A percentile compares a stretch with the other conserved stretches of the same genome.
Evolutionary conservation across 2,888 invertebrate species (phyloP).

Genomic region (Ceriagrion tenellum): DNA sequence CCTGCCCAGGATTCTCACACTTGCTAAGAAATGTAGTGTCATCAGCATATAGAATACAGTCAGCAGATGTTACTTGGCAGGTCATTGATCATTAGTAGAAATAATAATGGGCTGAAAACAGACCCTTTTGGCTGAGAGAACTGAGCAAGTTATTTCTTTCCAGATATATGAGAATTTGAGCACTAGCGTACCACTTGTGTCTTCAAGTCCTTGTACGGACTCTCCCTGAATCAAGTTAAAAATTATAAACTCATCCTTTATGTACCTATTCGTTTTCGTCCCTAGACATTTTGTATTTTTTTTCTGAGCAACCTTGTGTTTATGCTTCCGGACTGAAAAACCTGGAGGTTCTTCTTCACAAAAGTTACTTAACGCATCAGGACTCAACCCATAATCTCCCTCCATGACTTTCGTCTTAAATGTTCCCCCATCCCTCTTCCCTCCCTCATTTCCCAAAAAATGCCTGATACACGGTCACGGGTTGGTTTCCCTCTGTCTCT

Average conservation of each 20-base stretch:
- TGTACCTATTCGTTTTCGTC: not conserved
- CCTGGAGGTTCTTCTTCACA: not conserved
- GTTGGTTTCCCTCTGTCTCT: not conserved
- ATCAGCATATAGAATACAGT: too few species aligned
- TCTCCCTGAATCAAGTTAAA: not conserved
- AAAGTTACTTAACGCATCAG: not conserved
- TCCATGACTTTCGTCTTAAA: conserved; percentile 22
- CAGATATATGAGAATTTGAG: too few species aligned
- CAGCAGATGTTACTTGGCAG: too few species aligned
- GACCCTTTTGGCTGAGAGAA: too few species aligned
- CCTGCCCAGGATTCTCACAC: too few species aligned
- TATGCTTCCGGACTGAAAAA: not conserved
- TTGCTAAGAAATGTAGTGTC: too few species aligned
- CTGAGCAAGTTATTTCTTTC: too few species aligned
- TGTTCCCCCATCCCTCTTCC: too few species aligned
- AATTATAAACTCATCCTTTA: not conserved
- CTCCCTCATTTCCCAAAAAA: too few species aligned
- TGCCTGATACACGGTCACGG: not conserved
- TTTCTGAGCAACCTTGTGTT: not conserved
- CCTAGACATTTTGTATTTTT: not conserved
- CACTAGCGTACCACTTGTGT: too few species aligned
- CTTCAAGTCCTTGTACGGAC: not conserved
- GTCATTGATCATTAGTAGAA: too few species aligned
- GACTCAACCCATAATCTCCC: not conserved
- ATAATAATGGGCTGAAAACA: too few species aligned